Base-by-base conservation (phyloP, 2,888 invertebrate genomes). In the Tachina grossa region DNA sequence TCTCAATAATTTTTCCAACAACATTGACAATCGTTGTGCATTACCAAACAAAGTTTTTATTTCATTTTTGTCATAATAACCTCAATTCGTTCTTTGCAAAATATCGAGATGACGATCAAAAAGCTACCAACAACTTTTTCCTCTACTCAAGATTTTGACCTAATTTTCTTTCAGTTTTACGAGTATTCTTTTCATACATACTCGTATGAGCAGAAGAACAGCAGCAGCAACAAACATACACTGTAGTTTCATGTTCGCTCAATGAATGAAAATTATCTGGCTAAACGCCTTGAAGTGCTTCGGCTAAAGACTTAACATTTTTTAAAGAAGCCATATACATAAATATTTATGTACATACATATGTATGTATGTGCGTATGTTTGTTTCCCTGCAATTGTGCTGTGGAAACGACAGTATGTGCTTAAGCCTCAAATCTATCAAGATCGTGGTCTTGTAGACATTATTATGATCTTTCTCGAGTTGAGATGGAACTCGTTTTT, bases 41-140 rank as follows among this genome's bases (percentile, higher is more conserved):
- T 47, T 31, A 47, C 31, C 53, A 63, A 57, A 78, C 22, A 65
- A 47, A n/a, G 71, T 61, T 78, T 78, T 61, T 11, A 49, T 63
- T 49, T 61, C 43, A 65, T 66, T 69, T 59, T 77, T 80, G 68
- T 78, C 84, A 82, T 71, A 82, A 85, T 78, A 78, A 85, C 85
- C 82, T 78, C 82, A 82, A 74, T 85, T 82, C 74, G 10, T 51
- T 82, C 63, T 45, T 43, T 9, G n/a, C 47, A 14, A 68, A 51
- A 59, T 45, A 68, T 31, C 31, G 53, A 49, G 31, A 84, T 63
- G 53, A 79, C 45, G 74, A 74, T 72, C 51, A 1, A 65, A 43
- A 68, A 68, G 31, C 19, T 53, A 53, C 11, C 47, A 74, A 81
- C 84, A 74, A 78, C 72, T 74, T 75, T 85, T 78, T 63, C 63